Conservation (phyloP, 2,888 invertebrate genomes). For the Sepioteuthis lessoniana region DNA sequence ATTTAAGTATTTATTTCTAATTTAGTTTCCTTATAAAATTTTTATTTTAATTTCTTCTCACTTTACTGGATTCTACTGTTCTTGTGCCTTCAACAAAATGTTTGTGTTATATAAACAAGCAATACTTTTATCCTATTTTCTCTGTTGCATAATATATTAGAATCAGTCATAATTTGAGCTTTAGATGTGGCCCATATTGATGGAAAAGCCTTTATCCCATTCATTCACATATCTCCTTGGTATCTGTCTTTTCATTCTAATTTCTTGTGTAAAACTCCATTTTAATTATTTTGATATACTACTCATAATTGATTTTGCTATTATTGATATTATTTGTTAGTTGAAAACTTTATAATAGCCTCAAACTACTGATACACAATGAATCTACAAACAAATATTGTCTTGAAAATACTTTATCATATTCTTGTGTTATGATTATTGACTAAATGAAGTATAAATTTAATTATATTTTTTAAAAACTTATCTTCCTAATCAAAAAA, state of each 20-base stretch:
- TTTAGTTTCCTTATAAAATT: background rate
- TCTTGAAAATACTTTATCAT: background rate
- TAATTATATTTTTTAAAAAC: background rate
- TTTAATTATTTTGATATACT: no score
- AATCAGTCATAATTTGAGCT: background rate
- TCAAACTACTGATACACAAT: no score
- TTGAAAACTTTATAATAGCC: background rate
- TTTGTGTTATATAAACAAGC: background rate
- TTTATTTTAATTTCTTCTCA: background rate
- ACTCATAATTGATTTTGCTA: background rate
- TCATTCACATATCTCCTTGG: background rate
- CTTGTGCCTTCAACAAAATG: constrained; percentile 18
- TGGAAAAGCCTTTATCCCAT: background rate
- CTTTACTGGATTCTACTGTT: background rate
- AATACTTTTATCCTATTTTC: background rate
- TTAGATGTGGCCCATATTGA: no score
- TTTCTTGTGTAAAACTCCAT: background rate
- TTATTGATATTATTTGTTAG: background rate
- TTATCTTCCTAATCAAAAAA: no score
- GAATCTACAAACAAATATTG: no score
- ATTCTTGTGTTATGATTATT: background rate
- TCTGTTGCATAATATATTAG: background rate
- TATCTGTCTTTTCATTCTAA: no score
- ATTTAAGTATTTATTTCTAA: background rate
- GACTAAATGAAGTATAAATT: background rate